Evolutionary conservation across 2,888 invertebrate species (phyloP).

Genomic region (Pyrochroa serraticornis): DNA sequence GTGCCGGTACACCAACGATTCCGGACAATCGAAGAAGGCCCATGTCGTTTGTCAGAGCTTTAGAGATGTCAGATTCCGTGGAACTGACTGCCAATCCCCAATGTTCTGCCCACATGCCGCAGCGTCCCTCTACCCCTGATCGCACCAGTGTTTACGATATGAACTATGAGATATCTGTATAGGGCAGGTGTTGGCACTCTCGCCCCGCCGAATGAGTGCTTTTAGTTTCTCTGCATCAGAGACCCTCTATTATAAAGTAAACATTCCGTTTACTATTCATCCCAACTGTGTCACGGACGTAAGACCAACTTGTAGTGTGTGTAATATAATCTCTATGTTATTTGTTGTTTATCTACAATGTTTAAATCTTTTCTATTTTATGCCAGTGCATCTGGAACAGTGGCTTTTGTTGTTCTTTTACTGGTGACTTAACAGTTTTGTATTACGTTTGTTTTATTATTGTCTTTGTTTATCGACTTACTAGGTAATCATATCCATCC

Average conservation of each 20-base stretch:
- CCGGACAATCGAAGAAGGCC: constrained; percentile 69
- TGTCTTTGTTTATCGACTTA: constrained; percentile 14
- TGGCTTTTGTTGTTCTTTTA: constrained; percentile 48
- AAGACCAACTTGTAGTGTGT: constrained; percentile 44
- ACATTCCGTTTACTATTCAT: constrained; percentile 44
- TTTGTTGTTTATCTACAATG: constrained; percentile 51
- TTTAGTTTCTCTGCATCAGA: constrained; percentile 54
- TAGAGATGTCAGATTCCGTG: constrained; percentile 88
- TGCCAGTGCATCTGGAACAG: constrained; percentile 14
- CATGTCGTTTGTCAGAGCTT: constrained; percentile 86
- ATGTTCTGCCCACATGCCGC: constrained; percentile 54
- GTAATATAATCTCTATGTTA: constrained; percentile 50
- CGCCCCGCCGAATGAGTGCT: constrained; percentile 54
- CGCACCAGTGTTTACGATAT: constrained; percentile 91
- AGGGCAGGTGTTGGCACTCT: constrained; percentile 63
- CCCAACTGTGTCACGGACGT: constrained; percentile 28
- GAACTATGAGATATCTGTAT: constrained; percentile 95
- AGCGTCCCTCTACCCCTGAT: constrained; percentile 71
- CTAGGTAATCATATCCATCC: constrained; percentile 12
- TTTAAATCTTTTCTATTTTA: constrained; percentile 32
- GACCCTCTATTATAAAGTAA: constrained; percentile 38
- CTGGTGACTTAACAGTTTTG: constrained; percentile 39
- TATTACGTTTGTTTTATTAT: constrained; percentile 18
- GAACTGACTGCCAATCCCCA: constrained; percentile 68
- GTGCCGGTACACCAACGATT: constrained; percentile 45